Percentiles rank a stretch among this genome's conserved stretches.
phyloP scores from a whole-genome alignment of 2,888 invertebrate species.

The Trachelus troglodyta region DNA sequence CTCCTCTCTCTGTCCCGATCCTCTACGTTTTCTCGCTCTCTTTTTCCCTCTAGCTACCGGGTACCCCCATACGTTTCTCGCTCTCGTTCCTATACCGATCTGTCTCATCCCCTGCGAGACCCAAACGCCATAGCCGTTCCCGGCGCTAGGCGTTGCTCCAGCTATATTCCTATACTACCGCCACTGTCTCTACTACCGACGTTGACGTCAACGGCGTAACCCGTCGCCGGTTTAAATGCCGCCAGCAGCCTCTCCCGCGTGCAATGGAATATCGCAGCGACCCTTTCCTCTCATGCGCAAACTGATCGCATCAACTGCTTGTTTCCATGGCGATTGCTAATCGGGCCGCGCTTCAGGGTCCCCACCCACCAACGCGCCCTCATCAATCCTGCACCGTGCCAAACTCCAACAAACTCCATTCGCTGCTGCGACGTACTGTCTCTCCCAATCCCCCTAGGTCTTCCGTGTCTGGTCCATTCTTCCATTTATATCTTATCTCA shows the following conservation, averaged over 20 bases:
- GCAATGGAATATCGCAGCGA: constrained; percentile 36
- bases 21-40: neutral
- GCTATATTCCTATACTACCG: constrained; percentile 19
- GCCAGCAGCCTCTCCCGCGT: constrained; percentile 13
- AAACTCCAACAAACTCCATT: constrained; percentile 2
- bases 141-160: constrained; percentile 22
- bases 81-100: constrained; percentile 22
- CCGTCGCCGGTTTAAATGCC: constrained; percentile 44
- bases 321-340: constrained; percentile 73
- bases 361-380: constrained; percentile 45
- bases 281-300: constrained; percentile 60
- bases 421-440: neutral
- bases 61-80: constrained; percentile 20
- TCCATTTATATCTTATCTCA: too few relatives aligned
- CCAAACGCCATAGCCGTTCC: constrained; percentile 35
- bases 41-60: constrained; percentile 23
- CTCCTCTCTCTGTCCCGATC: constrained; percentile 41
- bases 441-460: neutral
- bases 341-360: constrained; percentile 66
- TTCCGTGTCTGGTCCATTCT: neutral
- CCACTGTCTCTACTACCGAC: constrained; percentile 7
- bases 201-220: neutral
- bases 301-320: constrained; percentile 71
- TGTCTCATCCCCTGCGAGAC: constrained; percentile 17
- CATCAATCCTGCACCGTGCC: constrained; percentile 29